These are phyloP conservation scores for Cygnus olor DNA, from an alignment of 2,797 vertebrate species.

Conservation along the genomic window DNA sequence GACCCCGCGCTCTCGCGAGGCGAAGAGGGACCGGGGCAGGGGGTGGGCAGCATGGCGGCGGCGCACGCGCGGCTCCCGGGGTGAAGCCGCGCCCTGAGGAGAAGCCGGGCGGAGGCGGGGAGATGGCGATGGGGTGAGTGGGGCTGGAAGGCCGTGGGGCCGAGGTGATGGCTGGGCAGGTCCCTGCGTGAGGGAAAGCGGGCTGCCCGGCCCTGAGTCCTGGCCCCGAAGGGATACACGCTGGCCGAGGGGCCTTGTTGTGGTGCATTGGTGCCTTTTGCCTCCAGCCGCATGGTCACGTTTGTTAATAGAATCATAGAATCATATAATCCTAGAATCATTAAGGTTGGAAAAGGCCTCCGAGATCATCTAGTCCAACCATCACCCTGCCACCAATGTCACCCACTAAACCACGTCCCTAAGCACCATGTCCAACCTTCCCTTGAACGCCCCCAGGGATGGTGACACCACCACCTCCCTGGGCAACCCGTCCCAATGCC, in stretches of 20 bases:
- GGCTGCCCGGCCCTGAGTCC: neutral
- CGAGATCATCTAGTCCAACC: no score
- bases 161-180: no score
- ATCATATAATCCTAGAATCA: no score
- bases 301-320: no score
- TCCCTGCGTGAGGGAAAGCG: no score
- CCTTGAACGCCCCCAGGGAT: no score
- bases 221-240: fast-evolving
- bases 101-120: neutral
- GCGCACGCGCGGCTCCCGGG: neutral
- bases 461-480: no score
- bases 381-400: no score
- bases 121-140: neutral
- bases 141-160: neutral
- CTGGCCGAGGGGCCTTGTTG: fast-evolving
- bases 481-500: fast-evolving
- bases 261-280: neutral
- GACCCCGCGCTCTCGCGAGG: neutral
- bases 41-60: fast-evolving
- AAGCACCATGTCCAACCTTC: no score
- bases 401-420: no score
- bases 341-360: no score
- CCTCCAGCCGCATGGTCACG: fast-evolving
- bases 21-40: neutral
- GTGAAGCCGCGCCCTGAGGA: neutral